phyloP scores from a whole-genome alignment of 2,797 vertebrate genomes.

The Lagodon rhomboides region DNA sequence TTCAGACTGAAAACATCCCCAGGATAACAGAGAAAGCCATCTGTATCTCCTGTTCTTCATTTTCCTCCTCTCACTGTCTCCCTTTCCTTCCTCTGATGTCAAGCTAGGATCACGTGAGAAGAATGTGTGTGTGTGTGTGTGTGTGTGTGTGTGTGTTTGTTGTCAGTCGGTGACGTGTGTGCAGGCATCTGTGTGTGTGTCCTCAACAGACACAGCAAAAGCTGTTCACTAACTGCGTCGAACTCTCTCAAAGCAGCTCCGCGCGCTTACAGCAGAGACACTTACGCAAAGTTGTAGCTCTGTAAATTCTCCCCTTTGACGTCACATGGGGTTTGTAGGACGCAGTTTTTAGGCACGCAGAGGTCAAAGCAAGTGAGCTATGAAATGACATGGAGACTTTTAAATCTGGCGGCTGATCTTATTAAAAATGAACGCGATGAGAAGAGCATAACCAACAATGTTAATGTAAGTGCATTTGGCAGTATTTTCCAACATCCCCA shows the following conservation, averaged over 20 bases:
- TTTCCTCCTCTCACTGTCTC: slow-evolving; percentile 19
- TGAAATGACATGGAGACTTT: slow-evolving; percentile 16
- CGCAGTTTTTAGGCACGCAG: slow-evolving; percentile 32
- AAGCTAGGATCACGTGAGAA: slow-evolving; percentile 37
- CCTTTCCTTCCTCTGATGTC: slow-evolving; percentile 21
- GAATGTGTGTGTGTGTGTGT: slow-evolving; percentile 29
- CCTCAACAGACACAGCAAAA: slow-evolving; percentile 45
- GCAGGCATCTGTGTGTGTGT: slow-evolving; percentile 19
- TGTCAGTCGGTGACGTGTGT: slow-evolving; percentile 30
- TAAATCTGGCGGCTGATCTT: background rate
- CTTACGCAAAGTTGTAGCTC: slow-evolving; percentile 7
- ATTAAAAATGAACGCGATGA: slow-evolving; percentile 25
- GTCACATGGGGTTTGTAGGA: slow-evolving; percentile 15
- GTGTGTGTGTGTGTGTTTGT: slow-evolving; percentile 32
- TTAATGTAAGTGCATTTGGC: background rate
- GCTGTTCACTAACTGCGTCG: slow-evolving; percentile 59
- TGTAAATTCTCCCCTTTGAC: slow-evolving; percentile 13
- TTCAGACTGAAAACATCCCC: background rate
- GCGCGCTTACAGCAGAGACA: slow-evolving; percentile 19
- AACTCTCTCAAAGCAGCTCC: slow-evolving; percentile 31
- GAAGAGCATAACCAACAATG: slow-evolving; percentile 17
- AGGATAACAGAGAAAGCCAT: background rate
- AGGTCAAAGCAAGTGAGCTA: slow-evolving; percentile 11
- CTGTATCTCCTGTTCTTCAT: background rate
- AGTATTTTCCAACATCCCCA: background rate